phyloP scores from a whole-genome alignment of 1,140 invertebrate species.

The Meteorus sp. region DNA sequence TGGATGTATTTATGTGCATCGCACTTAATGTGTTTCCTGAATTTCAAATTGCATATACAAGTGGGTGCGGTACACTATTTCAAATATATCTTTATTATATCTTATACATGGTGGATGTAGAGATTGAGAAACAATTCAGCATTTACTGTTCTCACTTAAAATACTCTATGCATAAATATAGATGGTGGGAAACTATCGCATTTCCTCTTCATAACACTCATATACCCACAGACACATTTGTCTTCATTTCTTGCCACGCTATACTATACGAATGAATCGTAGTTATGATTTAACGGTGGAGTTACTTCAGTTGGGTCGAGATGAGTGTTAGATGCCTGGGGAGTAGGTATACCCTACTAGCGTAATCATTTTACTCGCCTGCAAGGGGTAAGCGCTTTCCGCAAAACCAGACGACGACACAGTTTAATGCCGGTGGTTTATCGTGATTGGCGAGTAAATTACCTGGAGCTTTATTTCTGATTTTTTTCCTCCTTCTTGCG shows the following conservation, averaged over 20 bases:
- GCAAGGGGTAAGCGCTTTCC: background rate
- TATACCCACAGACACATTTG: slow-evolving; percentile 34
- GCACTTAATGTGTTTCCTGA: too few species aligned
- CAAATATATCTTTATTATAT: too few species aligned
- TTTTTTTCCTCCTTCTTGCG: background rate
- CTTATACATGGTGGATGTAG: too few species aligned
- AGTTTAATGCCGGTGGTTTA: slow-evolving; percentile 13
- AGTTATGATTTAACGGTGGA: slow-evolving; percentile 47
- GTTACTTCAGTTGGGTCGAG: slow-evolving; percentile 26
- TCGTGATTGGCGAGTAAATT: slow-evolving; percentile 28
- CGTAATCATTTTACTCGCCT: slow-evolving; percentile 23
- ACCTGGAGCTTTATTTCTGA: background rate
- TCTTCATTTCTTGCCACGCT: slow-evolving; percentile 50
- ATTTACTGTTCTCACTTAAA: background rate
- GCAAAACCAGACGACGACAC: slow-evolving; percentile 1
- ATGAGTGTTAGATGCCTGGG: slow-evolving; percentile 16
- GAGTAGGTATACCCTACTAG: too few species aligned
- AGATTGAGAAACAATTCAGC: background rate
- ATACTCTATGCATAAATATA: slow-evolving; percentile 20
- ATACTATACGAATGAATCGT: slow-evolving; percentile 40
- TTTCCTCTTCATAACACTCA: slow-evolving; percentile 50
- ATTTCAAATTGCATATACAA: too few species aligned
- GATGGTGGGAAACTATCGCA: slow-evolving; percentile 41
- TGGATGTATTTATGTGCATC: too few species aligned
- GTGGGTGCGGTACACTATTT: too few species aligned